Evolutionary conservation across 2,797 vertebrate genomes (phyloP), one percentile per base, ranked within the genome.

Genomic region (Esox masquinongy): DNA sequence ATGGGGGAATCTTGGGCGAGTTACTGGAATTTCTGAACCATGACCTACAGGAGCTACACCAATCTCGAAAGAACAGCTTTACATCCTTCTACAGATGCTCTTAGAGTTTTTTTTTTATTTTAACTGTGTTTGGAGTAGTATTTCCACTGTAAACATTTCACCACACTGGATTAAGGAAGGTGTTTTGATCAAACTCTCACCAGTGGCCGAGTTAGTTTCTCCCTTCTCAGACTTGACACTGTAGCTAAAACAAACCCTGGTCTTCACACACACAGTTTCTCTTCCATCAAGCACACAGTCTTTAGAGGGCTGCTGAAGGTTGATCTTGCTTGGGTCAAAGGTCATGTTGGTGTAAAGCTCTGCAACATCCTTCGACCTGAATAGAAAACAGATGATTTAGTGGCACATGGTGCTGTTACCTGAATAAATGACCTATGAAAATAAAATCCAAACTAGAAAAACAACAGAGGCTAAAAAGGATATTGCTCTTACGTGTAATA

Each of bases 291-390:
- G 78, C 12, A 82, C 89, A 81, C 97, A 98, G n/a, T 59, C 53
- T 22, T 59, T 22, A 26, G 95, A 95, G 86, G 94, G 81, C 91
- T 97, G 95, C 81, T 99, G 95, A 76, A 99, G 94, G 85, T 97
- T 98, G 86, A 99, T 97, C 88, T 95, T 96, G 63, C 80, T 72
- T 0, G 96, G 95, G 11, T 91, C 77, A 79, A 99, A 99, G 4
- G 87, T 93, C 95, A 97, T 96, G 71, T 89, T 91, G 83, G 95
- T 95, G 70, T 80, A 93, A 74, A 99, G 94, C 82, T 97, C 95
- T 36, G 96, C 97, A 68, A 99, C 97, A 79, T 99, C 97, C 80
- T 97, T 95, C 84, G 97, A 96, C 98, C 98, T 97, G 83, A 66
- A 75, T 39, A 24, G 79, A 9, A 16, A 77, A 77, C 9, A 78